Conservation (phyloP, 2,797 vertebrate genomes). For the Poliocrania exsul region DNA sequence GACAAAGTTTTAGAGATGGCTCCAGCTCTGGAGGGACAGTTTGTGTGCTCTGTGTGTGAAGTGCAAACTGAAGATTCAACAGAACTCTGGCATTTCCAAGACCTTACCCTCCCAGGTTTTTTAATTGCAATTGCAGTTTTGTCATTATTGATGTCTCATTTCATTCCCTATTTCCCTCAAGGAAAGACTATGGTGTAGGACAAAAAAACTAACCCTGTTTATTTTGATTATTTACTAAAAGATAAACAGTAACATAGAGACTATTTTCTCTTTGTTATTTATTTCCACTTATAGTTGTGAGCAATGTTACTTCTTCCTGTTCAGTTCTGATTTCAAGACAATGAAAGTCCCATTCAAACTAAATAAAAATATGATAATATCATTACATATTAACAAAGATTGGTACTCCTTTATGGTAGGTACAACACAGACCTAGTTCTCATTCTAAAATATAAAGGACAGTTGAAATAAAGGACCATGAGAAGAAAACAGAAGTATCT, state of each 20-base stretch:
- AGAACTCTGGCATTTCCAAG: not conserved
- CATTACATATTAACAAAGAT: not conserved
- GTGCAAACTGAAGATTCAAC: not conserved
- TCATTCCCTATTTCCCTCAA: not conserved
- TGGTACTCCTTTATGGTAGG: not conserved
- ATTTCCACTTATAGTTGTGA: not conserved
- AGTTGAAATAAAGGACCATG: not conserved
- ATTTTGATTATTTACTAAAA: not conserved
- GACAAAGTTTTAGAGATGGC: not conserved
- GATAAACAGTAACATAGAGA: not conserved
- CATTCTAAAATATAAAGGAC: not conserved
- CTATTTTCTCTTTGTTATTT: not conserved
- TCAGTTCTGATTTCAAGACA: not conserved
- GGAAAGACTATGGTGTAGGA: not conserved
- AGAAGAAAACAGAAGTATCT: not conserved
- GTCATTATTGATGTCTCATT: not conserved
- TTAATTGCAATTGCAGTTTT: not conserved
- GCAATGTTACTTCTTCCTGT: not conserved
- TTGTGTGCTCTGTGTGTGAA: not conserved
- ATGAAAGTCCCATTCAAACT: not conserved
- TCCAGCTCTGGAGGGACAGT: not conserved
- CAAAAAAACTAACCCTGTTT: not conserved
- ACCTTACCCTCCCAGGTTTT: not conserved
- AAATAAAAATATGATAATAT: not conserved
- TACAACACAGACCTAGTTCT: not conserved